Conservation (phyloP, 2,797 vertebrate species). For the Hirundo rustica region DNA sequence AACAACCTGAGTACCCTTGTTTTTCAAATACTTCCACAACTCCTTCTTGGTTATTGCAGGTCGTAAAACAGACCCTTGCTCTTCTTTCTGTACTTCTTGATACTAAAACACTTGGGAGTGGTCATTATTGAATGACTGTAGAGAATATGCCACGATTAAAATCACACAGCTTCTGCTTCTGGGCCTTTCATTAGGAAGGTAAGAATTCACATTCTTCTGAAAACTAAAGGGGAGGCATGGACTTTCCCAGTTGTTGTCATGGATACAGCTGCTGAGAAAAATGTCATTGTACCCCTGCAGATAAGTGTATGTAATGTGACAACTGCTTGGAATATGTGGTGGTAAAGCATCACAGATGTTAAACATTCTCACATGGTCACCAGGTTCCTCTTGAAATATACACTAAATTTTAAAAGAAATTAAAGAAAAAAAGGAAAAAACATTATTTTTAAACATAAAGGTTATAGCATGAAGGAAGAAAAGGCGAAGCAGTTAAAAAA, state of each 20-base stretch:
- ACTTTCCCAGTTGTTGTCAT: constrained; percentile 69
- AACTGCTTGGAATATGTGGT: constrained; percentile 62
- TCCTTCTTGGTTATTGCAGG: not conserved
- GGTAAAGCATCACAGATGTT: constrained; percentile 33
- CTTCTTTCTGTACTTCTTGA: not conserved
- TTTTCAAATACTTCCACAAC: not conserved
- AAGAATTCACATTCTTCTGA: constrained; percentile 32
- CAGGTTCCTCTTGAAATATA: constrained; percentile 27
- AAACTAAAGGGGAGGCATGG: constrained; percentile 13
- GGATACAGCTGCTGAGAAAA: constrained; percentile 66
- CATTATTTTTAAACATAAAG: constrained; percentile 36
- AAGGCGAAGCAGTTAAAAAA: constrained; percentile 15
- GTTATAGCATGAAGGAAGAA: constrained; percentile 21
- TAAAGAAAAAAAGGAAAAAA: not conserved
- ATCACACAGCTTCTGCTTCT: not conserved
- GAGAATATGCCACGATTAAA: not conserved
- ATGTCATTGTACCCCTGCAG: constrained; percentile 71
- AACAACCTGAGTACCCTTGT: not conserved
- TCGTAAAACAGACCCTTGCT: not conserved
- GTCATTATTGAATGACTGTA: not conserved
- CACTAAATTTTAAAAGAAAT: not conserved
- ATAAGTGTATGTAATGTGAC: constrained; percentile 60
- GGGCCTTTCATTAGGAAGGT: constrained; percentile 18
- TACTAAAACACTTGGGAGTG: not conserved
- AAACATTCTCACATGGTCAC: constrained; percentile 54